Evolutionary conservation across 2,113 vertebrate genomes (phyloP).

Genomic region (Sinocyclocheilus anophthalmus): DNA sequence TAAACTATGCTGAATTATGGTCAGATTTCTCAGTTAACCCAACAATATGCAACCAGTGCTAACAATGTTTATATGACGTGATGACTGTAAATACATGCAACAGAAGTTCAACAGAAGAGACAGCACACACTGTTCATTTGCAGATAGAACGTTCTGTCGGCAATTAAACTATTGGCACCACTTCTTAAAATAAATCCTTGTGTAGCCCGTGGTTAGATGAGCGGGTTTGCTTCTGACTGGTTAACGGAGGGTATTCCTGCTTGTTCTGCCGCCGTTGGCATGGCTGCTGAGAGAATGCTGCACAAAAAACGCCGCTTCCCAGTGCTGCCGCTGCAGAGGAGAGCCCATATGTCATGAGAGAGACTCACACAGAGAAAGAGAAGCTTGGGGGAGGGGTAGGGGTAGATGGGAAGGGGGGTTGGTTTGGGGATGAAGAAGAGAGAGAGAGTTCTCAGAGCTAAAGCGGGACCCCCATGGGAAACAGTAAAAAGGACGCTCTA

Average conservation of each 20-base stretch:
- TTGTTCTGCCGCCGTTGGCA: constrained; percentile 51
- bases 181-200: constrained; percentile 39
- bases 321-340: constrained; percentile 63
- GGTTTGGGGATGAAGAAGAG: constrained; percentile 11
- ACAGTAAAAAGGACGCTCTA: constrained; percentile 52
- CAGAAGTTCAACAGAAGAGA: neutral
- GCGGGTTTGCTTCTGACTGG: constrained; percentile 30
- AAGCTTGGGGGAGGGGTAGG: constrained; percentile 39
- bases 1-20: neutral
- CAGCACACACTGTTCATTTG: neutral
- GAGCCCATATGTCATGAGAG: constrained; percentile 66
- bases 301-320: constrained; percentile 57
- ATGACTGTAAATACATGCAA: neutral
- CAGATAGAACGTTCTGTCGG: constrained; percentile 29
- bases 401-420: constrained; percentile 44
- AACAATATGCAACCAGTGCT: neutral
- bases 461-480: constrained; percentile 53
- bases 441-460: constrained; percentile 44
- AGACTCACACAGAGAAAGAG: constrained; percentile 54
- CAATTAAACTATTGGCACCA: constrained; percentile 39
- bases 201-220: constrained; percentile 34
- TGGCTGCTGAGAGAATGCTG: constrained; percentile 50
- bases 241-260: constrained; percentile 48
- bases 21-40: neutral
- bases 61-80: neutral